Conservation (phyloP, 2,113 vertebrate genomes). For the Platysteira castanea region DNA sequence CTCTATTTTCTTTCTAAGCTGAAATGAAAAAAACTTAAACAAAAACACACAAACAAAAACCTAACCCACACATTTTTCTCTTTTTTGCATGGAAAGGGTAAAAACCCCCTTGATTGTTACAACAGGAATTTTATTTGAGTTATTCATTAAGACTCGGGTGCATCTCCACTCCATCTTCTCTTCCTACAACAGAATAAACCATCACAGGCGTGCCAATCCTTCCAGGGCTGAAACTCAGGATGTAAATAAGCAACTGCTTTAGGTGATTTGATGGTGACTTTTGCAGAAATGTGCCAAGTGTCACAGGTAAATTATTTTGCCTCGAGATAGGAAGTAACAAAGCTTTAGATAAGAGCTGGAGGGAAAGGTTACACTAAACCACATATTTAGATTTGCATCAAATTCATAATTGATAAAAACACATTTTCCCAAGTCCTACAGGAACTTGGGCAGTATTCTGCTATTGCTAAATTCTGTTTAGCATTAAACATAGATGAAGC, state of each 20-base stretch:
- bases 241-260: background rate
- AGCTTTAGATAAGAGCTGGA: background rate
- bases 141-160: background rate
- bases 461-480: background rate
- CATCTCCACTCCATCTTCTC: background rate
- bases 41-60: background rate
- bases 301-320: background rate
- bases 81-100: background rate
- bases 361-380: background rate
- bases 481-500: background rate
- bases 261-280: background rate
- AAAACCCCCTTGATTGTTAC: background rate
- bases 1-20: background rate
- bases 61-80: background rate
- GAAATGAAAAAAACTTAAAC: background rate
- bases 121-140: background rate
- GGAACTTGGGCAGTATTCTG: background rate
- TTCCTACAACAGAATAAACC: conserved; percentile 20
- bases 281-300: background rate
- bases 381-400: background rate
- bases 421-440: background rate
- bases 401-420: background rate
- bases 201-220: background rate
- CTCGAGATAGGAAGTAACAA: background rate
- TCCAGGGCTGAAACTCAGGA: background rate